These are phyloP conservation scores for Onthophagus taurus DNA, from an alignment of 1,140 invertebrate species.

Conservation along the genomic window DNA sequence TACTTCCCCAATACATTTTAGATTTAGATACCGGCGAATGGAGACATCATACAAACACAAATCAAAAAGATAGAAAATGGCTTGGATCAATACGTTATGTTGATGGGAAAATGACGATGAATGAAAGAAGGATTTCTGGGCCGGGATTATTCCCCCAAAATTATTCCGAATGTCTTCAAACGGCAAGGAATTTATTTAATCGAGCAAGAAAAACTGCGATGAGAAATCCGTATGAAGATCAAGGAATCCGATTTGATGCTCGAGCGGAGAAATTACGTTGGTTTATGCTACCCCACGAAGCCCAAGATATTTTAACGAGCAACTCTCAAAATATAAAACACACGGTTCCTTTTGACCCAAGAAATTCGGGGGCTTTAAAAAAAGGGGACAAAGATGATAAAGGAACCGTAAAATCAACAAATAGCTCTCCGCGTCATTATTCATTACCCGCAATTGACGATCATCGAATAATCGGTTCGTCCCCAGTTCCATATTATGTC, in stretches of 20 bases:
- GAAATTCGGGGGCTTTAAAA: slow-evolving; percentile 22
- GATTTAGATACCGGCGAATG: slow-evolving; percentile 85
- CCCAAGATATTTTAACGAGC: slow-evolving; percentile 60
- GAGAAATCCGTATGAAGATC: slow-evolving; percentile 61
- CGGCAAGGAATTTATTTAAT: slow-evolving; percentile 67
- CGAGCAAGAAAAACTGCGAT: slow-evolving; percentile 67
- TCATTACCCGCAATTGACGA: slow-evolving; percentile 53
- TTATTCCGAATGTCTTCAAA: slow-evolving; percentile 65
- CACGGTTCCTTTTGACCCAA: slow-evolving; percentile 61
- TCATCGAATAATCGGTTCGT: slow-evolving; percentile 35
- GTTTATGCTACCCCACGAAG: slow-evolving; percentile 76
- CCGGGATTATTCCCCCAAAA: slow-evolving; percentile 60
- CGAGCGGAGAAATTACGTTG: slow-evolving; percentile 62
- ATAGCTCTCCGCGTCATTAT: slow-evolving; percentile 46
- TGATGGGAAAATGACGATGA: slow-evolving; percentile 63
- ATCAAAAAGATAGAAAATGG: slow-evolving; percentile 74
- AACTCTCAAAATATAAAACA: slow-evolving; percentile 65
- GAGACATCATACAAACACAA: slow-evolving; percentile 71
- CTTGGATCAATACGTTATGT: slow-evolving; percentile 68
- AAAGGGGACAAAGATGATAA: slow-evolving; percentile 31
- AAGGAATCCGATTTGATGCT: slow-evolving; percentile 55
- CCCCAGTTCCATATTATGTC: slow-evolving; percentile 33
- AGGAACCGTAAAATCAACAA: slow-evolving; percentile 30
- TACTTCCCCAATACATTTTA: slow-evolving; percentile 77
- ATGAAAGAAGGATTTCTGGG: slow-evolving; percentile 58